phyloP scores from a whole-genome alignment of 2,797 vertebrate genomes.

The Cetoscarus ocellatus region DNA sequence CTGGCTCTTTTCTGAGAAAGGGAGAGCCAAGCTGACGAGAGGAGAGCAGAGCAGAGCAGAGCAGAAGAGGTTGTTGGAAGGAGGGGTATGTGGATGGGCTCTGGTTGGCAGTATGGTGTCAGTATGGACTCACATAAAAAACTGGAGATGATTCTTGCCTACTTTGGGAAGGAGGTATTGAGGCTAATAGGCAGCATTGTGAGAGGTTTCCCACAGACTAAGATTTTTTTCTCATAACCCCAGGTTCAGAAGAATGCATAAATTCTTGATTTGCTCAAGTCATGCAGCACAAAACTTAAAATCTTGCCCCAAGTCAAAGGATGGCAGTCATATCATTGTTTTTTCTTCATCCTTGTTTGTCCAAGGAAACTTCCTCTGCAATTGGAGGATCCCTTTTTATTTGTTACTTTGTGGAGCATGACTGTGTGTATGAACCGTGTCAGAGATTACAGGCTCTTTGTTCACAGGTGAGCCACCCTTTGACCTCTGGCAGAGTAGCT shows the following conservation, averaged over 20 bases:
- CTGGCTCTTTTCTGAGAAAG: conserved; percentile 85
- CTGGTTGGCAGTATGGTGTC: conserved; percentile 85
- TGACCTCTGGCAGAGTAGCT: conserved; percentile 76
- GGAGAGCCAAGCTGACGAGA: conserved; percentile 71
- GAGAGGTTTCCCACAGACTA: conserved; percentile 36
- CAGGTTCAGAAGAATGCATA: neutral
- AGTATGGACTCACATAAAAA: conserved; percentile 80
- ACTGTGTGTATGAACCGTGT: conserved; percentile 79
- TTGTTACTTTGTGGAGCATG: conserved; percentile 76
- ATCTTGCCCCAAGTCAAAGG: conserved; percentile 32
- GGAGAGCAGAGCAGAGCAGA: conserved; percentile 69
- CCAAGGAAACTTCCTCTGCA: conserved; percentile 57
- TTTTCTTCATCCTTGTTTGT: conserved; percentile 44
- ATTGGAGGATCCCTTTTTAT: conserved; percentile 66
- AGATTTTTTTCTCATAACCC: conserved; percentile 33
- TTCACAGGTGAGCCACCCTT: conserved; percentile 84
- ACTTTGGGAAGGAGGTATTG: conserved; percentile 45
- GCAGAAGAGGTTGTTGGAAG: conserved; percentile 68
- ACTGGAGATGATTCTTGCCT: conserved; percentile 69
- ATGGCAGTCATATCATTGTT: conserved; percentile 42
- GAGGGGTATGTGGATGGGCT: conserved; percentile 70
- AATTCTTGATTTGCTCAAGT: conserved; percentile 6
- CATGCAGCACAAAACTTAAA: conserved; percentile 19
- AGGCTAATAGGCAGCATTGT: conserved; percentile 53
- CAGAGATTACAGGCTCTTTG: conserved; percentile 82